Conservation (phyloP, 30 jellyfish, hydroid and myxozoan species). For the Phacellophora camtschatica region DNA sequence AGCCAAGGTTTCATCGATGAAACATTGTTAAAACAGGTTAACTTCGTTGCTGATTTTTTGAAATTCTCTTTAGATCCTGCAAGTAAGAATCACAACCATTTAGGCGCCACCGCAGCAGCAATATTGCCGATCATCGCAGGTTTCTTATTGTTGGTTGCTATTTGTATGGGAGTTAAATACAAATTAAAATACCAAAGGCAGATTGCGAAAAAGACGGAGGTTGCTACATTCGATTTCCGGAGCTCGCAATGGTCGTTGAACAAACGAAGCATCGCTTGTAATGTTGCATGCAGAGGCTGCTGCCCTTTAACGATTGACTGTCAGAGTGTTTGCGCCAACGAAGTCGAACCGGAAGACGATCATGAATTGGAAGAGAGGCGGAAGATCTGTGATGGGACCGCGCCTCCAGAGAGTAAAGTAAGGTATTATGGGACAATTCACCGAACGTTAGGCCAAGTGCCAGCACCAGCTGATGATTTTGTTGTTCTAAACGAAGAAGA, state of each 20-base stretch:
- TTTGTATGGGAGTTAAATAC: slow-evolving; percentile 25
- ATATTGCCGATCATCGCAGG: slow-evolving; percentile 38
- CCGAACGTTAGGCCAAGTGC: slow-evolving; percentile 44
- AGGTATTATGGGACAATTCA: slow-evolving; percentile 73
- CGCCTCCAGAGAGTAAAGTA: slow-evolving; percentile 31
- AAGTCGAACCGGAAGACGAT: slow-evolving; percentile 27
- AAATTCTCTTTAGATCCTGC: neutral
- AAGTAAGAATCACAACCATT: neutral
- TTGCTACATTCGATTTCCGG: slow-evolving; percentile 73
- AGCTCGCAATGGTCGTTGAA: slow-evolving; percentile 23
- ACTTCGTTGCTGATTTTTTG: neutral
- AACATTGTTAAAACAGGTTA: no score
- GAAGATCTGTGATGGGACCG: slow-evolving; percentile 20
- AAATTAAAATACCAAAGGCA: slow-evolving; percentile 15
- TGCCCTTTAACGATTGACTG: slow-evolving; percentile 31
- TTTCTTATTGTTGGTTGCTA: neutral
- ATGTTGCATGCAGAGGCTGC: neutral
- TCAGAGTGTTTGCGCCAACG: neutral
- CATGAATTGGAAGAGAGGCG: slow-evolving; percentile 60
- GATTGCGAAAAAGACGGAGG: slow-evolving; percentile 45
- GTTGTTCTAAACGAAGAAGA: slow-evolving; percentile 30
- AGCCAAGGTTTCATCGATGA: no score
- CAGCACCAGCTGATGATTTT: neutral
- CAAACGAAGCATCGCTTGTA: neutral
- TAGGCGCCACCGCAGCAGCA: slow-evolving; percentile 31